Evolutionary conservation across 2,113 vertebrate species (phyloP), one percentile per base, ranked within the genome.

Genomic region (Hucho hucho): DNA sequence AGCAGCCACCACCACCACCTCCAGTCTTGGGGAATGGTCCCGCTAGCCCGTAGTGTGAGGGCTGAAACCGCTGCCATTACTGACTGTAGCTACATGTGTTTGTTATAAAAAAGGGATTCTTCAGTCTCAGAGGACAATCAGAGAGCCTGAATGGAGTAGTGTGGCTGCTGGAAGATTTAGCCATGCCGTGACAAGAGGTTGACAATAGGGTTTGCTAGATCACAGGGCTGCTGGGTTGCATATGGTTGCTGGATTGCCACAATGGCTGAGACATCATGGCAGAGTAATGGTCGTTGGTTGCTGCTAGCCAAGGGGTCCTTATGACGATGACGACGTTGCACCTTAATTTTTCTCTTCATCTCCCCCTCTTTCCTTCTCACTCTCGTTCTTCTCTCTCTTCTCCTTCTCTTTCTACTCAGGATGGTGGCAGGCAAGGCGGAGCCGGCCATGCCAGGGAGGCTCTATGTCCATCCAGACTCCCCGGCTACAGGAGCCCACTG

Each of bases 401-500:
- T 24, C 24, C 11, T 29, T n/a, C 18, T 32, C 4, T 28, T 32
- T 32, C 28, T 67, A 16, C 26, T n/a, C 65, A 99, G 98, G 98
- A 97, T 95, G 0, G 91, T 99, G 75, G 97, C 96, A 0, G 98
- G 98, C n/a, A 99, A 98, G 83, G 98, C 98, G 0, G 98, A 99
- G 83, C 96, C 97, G 0, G 96, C 97, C 12, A 99, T 99, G 96
- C 97, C 97, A 0, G 97, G 98, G 11, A 90, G 97, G 37, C 91
- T 99, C 0, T 99, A 99, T 16, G 96, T 99, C 65, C 98, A 99
- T n/a, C 96, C 98, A 0, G 98, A 99, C 64, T 99, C 98, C 0
- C 98, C 98, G 0, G 97, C 97, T 2, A 97, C 96, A 0, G 98
- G 98, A 0, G 95, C 96, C 0, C 98, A 99, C 58, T 99, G 98